Percentiles rank a stretch among this genome's conserved stretches.
Evolutionary conservation across 2,888 invertebrate genomes (phyloP).

Genomic region (Dilophus febrilis): DNA sequence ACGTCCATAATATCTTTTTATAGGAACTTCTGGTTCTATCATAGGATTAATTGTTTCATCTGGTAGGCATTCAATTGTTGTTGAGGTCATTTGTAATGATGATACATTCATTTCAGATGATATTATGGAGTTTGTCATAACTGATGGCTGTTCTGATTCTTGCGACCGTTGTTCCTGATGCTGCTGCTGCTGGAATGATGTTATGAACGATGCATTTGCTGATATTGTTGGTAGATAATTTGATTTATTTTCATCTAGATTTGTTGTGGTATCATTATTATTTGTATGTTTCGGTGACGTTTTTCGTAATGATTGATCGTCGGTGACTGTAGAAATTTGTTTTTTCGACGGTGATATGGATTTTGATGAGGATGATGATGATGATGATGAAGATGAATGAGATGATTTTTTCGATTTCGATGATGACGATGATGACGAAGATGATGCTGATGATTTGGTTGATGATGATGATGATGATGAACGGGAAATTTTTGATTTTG

Average conservation of each 20-base stretch:
- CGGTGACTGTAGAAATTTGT: no score
- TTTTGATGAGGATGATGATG: no score
- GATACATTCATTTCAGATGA: background rate
- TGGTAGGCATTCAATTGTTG: no score
- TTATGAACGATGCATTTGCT: no score
- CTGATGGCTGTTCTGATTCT: background rate
- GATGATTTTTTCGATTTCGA: background rate
- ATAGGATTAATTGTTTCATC: no score
- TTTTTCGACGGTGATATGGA: no score
- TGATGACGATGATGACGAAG: background rate
- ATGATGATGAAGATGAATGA: slow-evolving; percentile 2
- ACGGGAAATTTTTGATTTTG: slow-evolving; percentile 19
- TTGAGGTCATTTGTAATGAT: background rate
- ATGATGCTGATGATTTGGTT: slow-evolving; percentile 13
- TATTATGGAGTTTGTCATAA: no score
- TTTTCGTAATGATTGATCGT: no score
- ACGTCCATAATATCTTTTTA: slow-evolving; percentile 40
- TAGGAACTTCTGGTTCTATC: slow-evolving; percentile 21
- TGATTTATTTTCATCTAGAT: slow-evolving; percentile 14
- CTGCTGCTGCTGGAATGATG: slow-evolving; percentile 1
- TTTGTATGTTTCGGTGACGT: background rate
- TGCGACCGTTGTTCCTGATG: background rate
- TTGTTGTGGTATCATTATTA: background rate
- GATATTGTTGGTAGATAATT: slow-evolving; percentile 13
- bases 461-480: slow-evolving; percentile 19